Conservation (phyloP, 2,113 vertebrate species). For the Taurulus bubalis region DNA sequence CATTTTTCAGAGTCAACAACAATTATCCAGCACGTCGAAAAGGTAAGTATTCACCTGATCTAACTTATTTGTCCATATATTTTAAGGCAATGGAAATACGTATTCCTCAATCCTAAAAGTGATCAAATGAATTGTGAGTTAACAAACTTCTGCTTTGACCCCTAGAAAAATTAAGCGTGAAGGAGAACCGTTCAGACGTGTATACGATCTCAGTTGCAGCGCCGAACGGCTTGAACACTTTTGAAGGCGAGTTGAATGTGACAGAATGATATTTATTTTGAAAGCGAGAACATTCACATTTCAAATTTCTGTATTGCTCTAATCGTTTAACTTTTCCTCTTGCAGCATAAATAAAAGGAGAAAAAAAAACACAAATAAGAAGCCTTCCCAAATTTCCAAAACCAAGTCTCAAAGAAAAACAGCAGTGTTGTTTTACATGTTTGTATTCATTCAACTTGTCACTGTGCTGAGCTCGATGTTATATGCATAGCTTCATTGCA, state of each 20-base stretch:
- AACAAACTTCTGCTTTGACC: neutral
- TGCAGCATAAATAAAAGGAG: constrained; percentile 2
- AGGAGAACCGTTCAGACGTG: neutral
- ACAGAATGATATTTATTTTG: neutral
- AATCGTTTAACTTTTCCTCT: neutral
- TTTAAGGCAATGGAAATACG: neutral
- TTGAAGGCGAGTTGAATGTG: constrained; percentile 22
- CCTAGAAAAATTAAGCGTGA: constrained; percentile 20
- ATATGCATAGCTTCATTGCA: neutral
- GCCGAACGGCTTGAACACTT: neutral
- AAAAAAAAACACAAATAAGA: neutral
- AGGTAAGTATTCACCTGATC: constrained; percentile 31
- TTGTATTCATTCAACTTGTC: constrained; percentile 9
- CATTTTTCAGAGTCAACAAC: constrained; percentile 13
- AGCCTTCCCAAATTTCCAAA: neutral
- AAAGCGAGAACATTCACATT: neutral
- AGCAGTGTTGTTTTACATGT: neutral
- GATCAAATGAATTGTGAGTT: neutral
- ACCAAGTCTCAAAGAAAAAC: neutral
- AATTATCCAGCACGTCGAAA: constrained; percentile 22
- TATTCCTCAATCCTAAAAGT: neutral
- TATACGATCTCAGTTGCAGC: constrained; percentile 16
- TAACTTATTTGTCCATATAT: neutral
- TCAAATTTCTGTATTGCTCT: neutral
- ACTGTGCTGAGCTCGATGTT: neutral